Evolutionary conservation across 2,888 invertebrate genomes (phyloP), one percentile per base, ranked within the genome.

Genomic region (Andrena marginata): DNA sequence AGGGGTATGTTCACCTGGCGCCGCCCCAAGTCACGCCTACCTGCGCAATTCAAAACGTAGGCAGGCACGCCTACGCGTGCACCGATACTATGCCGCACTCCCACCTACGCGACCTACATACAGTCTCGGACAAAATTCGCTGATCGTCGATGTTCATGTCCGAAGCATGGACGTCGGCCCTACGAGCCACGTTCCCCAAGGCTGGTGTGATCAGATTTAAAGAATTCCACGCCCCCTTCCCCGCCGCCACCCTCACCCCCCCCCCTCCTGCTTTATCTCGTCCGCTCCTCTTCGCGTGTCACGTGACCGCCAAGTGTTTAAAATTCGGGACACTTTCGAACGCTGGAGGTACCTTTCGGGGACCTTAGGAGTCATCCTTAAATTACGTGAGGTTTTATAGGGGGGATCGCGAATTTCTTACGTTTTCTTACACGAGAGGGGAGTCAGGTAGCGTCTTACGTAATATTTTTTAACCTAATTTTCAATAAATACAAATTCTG

Each of bases 11-110:
- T 91, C 91, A 93, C 93, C 93, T 93, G 93, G 93, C 91, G 84
- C 93, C 93, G 93, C 93, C 94, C 93, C 90, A 92, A 90, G 94
- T 91, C 93, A 93, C 94, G 94, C 94, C 94, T 92, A 94, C 93
- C 93, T 92, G 93, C 92, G 92, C 92, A 89, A 91, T 91, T 90
- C 89, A 86, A 68, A 85, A 75, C 85, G 82, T 80, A 85, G 80
- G 70, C 85, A 90, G 93, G 84, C 89, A 92, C 93, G 93, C 93
- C 93, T 93, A 93, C 93, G 91, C 87, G 89, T 89, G 76, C 86
- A 89, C 80, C 80, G 72, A 87, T 80, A 87, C 86, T 64, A 63
- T 64, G 60, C 42, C 23, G 54, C 75, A 42, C 64, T 83, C 85
- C 77, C 80, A 79, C 80, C 85, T 77, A 75, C 80, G 76, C 80